A percentile compares a stretch with the other conserved stretches of the same genome.
Evolutionary conservation across 2,888 invertebrate species (phyloP).

Genomic region (Parelbella ahira): DNA sequence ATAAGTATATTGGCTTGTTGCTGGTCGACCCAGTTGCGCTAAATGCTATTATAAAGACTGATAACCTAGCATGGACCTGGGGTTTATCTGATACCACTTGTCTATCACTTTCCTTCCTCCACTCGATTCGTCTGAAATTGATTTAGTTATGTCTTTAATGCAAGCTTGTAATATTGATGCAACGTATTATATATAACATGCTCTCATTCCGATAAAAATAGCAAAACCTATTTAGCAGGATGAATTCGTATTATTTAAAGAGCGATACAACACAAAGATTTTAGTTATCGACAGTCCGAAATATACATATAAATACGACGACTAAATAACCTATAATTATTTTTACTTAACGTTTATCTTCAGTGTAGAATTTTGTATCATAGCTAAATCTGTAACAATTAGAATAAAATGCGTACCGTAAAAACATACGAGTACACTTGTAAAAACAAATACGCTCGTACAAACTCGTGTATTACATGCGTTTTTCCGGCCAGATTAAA

Average conservation of each 20-base stretch:
- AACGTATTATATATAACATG: background rate
- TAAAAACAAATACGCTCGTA: too few species aligned
- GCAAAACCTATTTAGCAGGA: too few species aligned
- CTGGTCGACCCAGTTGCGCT: conserved; percentile 24
- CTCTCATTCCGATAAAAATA: background rate
- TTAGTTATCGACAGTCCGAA: too few species aligned
- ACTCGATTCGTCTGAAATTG: conserved; percentile 8
- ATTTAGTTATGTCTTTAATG: conserved; percentile 9
- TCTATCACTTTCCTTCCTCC: conserved; percentile 30
- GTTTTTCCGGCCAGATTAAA: conserved; percentile 1
- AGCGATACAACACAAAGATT: too few species aligned
- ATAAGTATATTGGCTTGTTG: conserved; percentile 12
- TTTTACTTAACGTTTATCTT: too few species aligned
- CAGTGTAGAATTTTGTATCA: too few species aligned
- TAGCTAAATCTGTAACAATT: too few species aligned
- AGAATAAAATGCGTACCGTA: too few species aligned
- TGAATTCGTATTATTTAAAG: too few species aligned
- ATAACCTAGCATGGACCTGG: conserved; percentile 33
- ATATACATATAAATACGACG: too few species aligned
- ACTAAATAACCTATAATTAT: too few species aligned
- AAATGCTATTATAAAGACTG: conserved; percentile 41
- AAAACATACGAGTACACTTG: too few species aligned
- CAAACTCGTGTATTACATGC: background rate
- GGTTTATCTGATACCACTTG: conserved; percentile 30
- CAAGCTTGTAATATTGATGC: background rate